Percentiles rank a stretch among this genome's conserved stretches.
phyloP scores from a whole-genome alignment of 1,140 invertebrate genomes.

The Dinoponera quadriceps region DNA sequence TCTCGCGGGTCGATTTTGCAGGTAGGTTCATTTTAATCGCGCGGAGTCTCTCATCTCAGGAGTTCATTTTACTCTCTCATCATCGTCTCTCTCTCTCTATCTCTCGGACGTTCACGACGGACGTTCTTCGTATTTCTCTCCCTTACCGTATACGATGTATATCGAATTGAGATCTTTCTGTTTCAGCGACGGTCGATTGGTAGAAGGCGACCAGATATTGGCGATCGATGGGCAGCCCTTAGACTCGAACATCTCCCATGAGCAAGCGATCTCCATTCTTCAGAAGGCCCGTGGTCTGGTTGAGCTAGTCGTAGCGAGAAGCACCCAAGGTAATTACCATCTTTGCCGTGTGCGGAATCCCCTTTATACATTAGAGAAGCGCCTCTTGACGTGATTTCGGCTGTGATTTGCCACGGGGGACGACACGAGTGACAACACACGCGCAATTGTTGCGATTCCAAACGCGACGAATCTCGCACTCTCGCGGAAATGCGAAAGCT shows the following conservation, averaged over 20 bases:
- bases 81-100: too few relatives aligned
- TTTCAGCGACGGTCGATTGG: constrained; percentile 91
- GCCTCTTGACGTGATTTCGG: not conserved
- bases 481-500: too few relatives aligned
- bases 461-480: too few relatives aligned
- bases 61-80: too few relatives aligned
- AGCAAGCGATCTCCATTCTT: constrained; percentile 93
- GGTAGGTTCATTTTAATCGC: constrained; percentile 24
- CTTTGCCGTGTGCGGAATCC: not conserved
- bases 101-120: too few relatives aligned
- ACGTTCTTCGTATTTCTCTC: too few relatives aligned
- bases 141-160: not conserved
- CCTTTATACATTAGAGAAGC: not conserved
- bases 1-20: constrained; percentile 5
- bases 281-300: constrained; percentile 92
- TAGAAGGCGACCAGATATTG: constrained; percentile 95
- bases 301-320: constrained; percentile 91
- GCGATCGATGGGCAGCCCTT: constrained; percentile 95
- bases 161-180: constrained; percentile 60
- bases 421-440: too few relatives aligned
- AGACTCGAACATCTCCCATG: constrained; percentile 94
- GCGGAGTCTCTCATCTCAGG: not conserved
- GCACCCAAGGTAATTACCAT: constrained; percentile 81
- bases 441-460: too few relatives aligned
- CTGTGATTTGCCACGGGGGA: constrained; percentile 23